Base-by-base conservation (phyloP, 1,140 invertebrate species). In the Lepidurus arcticus region DNA sequence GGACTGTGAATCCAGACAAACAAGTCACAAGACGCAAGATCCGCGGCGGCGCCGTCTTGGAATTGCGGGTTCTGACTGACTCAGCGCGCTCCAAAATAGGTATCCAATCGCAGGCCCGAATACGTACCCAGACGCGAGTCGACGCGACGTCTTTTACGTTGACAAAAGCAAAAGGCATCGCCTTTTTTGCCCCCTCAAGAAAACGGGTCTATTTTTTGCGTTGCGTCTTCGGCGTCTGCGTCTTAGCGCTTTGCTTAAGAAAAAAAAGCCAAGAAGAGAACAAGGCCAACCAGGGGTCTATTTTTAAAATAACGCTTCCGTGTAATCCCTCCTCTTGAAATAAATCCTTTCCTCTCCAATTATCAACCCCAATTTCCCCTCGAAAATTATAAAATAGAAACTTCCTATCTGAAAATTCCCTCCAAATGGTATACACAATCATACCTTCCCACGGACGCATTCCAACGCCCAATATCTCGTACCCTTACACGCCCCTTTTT, bases 141-240 rank as follows among this genome's bases (percentile, higher is more conserved):
- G 53, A 65, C 53, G 53, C 53, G 53, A 65, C 53, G 53, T 65
- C 53, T 65, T 65, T 65, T 65, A 65, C 53, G 53, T 65, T 65
- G 53, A 65, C 53, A 65, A 65, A 65, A 65, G 53, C 53, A 65
- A 65, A 65, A 65, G 16, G 53, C 53, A 65, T 65, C 53, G 53
- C 53, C 21, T 65, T 65, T 21, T 65, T 65, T 34, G 34, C 53
- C 53, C 53, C 53, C 9, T n/a, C 53, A 21, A 65, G 53, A 65
- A 65, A 65, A 13, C 53, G 16, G n/a, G 4, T 65, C 53, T 65
- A 65, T 65, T 65, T 65, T 65, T 65, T 65, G 53, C 53, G 53
- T 65, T 7, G 9, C 21, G 53, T 65, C 53, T 65, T 16, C 16
- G 21, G 53, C 53, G 53, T 65, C 53, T 65, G 53, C 53, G 53